These are phyloP conservation scores for Globia sparganii DNA, from an alignment of 2,888 invertebrate species.

Conservation along the genomic window DNA sequence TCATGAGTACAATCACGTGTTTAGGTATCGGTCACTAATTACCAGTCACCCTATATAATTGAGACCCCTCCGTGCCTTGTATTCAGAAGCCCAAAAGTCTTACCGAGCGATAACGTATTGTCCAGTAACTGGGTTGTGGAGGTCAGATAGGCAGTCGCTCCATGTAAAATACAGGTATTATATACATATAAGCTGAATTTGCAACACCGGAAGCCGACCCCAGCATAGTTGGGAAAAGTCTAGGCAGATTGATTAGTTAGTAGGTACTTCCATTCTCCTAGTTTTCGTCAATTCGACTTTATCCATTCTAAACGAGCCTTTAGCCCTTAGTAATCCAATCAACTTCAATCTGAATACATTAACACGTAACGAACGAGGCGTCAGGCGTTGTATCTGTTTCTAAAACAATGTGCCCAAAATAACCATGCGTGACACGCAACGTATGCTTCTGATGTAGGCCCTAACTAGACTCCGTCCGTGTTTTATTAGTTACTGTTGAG, in stretches of 20 bases:
- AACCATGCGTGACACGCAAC: constrained; percentile 41
- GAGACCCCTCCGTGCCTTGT: background rate
- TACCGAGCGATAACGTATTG: too few species aligned
- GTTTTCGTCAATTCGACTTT: background rate
- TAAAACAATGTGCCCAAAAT: constrained; percentile 55
- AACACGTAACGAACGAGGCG: constrained; percentile 38
- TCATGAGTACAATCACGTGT: too few species aligned
- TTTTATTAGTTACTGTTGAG: background rate
- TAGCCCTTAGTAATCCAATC: constrained; percentile 50
- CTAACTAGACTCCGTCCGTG: background rate
- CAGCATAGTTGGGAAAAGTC: background rate
- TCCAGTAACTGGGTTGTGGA: too few species aligned
- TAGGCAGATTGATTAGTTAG: background rate
- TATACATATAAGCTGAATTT: too few species aligned
- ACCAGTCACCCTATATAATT: too few species aligned
- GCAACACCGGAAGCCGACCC: background rate
- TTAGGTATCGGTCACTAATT: too few species aligned
- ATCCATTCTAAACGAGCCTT: constrained; percentile 11
- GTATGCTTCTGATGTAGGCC: background rate
- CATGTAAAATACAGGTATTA: too few species aligned
- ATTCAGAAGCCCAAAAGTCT: background rate
- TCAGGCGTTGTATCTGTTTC: constrained; percentile 45
- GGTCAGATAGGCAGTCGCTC: too few species aligned
- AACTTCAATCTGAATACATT: constrained; percentile 49
- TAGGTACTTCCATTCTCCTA: background rate